Conservation (phyloP, 2,113 vertebrate species). For the Trichechus manatus region DNA sequence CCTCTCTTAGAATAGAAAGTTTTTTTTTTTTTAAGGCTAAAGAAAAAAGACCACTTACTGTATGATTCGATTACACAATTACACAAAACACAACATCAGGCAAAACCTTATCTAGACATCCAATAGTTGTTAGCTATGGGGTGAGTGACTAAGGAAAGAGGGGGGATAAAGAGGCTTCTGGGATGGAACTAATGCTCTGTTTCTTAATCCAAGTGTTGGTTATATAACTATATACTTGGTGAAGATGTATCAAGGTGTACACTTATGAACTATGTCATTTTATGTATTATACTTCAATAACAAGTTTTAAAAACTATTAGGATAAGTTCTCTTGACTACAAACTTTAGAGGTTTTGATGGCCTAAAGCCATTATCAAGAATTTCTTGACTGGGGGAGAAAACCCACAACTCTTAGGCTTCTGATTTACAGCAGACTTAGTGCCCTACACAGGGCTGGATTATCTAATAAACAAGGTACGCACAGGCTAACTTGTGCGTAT, state of each 20-base stretch:
- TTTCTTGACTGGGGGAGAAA: not conserved
- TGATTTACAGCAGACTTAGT: not conserved
- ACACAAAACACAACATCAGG: not conserved
- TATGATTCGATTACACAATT: not conserved
- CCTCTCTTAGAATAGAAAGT: too few species aligned
- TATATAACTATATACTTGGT: not conserved
- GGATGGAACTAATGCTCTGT: not conserved
- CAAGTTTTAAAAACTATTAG: not conserved
- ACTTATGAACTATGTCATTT: constrained; percentile 10
- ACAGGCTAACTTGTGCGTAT: too few species aligned
- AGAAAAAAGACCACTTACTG: not conserved
- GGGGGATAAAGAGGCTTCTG: not conserved
- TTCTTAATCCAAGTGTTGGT: constrained; percentile 8
- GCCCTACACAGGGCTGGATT: not conserved
- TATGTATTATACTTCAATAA: not conserved
- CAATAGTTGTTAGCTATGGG: not conserved
- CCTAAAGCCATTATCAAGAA: constrained; percentile 42
- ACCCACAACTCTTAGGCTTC: constrained; percentile 13
- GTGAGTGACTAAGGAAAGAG: not conserved
- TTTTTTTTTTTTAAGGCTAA: too few species aligned
- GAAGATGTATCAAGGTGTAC: not conserved
- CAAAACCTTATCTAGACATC: not conserved
- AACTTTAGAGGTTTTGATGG: not conserved
- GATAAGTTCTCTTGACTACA: not conserved
- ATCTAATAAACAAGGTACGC: too few species aligned